phyloP scores from a whole-genome alignment of 2,888 invertebrate species.

The Physocephala rufipes region DNA sequence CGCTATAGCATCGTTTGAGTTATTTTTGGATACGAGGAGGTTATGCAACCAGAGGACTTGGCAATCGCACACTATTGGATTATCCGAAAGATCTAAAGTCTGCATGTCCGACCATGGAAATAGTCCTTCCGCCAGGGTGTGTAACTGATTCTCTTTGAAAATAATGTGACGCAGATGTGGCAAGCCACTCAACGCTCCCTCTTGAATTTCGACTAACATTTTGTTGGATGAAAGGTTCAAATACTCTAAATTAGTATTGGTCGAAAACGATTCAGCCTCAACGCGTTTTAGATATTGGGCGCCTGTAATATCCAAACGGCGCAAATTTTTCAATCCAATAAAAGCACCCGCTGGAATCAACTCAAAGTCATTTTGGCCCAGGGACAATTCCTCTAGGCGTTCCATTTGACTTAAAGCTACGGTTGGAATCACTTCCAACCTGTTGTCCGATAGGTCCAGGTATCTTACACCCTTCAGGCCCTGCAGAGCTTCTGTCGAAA shows the following conservation, averaged over 20 bases:
- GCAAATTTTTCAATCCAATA: slow-evolving; percentile 79
- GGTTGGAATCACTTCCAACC: slow-evolving; percentile 78
- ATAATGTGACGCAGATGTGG: slow-evolving; percentile 81
- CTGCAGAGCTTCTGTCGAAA: slow-evolving; percentile 79
- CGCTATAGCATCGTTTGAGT: slow-evolving; percentile 58
- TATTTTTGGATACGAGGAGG: slow-evolving; percentile 67
- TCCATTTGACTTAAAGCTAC: slow-evolving; percentile 75
- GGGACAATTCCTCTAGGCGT: slow-evolving; percentile 80
- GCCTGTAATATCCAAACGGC: slow-evolving; percentile 80
- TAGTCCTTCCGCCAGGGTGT: slow-evolving; percentile 79
- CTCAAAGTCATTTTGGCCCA: slow-evolving; percentile 85
- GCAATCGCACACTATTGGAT: slow-evolving; percentile 84
- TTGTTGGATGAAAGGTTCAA: slow-evolving; percentile 81
- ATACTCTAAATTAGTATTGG: slow-evolving; percentile 83
- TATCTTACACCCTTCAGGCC: slow-evolving; percentile 80
- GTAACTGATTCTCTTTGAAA: slow-evolving; percentile 81
- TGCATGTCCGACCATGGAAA: slow-evolving; percentile 82
- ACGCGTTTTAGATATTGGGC: slow-evolving; percentile 77
- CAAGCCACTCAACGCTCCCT: slow-evolving; percentile 79
- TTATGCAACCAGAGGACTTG: slow-evolving; percentile 82
- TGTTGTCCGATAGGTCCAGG: slow-evolving; percentile 83
- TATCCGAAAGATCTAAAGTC: slow-evolving; percentile 81
- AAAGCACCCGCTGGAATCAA: slow-evolving; percentile 78
- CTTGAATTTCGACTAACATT: slow-evolving; percentile 76
- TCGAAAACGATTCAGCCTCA: slow-evolving; percentile 80